Base-by-base conservation (phyloP, 2,888 invertebrate genomes). In the Cephus rjabovi region DNA sequence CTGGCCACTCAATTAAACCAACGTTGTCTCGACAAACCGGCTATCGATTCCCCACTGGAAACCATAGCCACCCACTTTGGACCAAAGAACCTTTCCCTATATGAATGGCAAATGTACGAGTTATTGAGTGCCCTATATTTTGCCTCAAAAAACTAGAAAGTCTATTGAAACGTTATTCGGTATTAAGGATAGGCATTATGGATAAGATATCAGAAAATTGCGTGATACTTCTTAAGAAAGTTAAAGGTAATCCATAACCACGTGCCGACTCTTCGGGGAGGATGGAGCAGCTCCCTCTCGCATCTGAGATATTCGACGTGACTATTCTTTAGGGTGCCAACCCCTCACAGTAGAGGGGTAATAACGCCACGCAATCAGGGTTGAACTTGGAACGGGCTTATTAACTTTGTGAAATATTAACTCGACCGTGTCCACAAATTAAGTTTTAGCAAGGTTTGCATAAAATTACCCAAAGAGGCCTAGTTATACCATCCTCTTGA, bases 1-100 rank as follows among this genome's bases (percentile, higher is more conserved):
- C 81, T 82, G 83, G 84, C 80, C 86, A 82, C 84, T 86, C 86
- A 83, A 87, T 87, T 84, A 85, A 86, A 85, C 81, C 83, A 82
- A 82, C 86, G 83, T 81, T 84, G 79, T 78, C 82, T 78, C 78
- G 79, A 79, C 81, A 81, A 81, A 81, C 75, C 77, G 81, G 78
- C 76, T 80, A 79, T 78, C 83, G 77, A 81, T 81, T 80, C 12
- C 70, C 74, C 69, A 76, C 34, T 33, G 15, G 35, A 69, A 56
- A 56, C 56, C 56, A 56, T 56, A 56, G 56, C 56, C 56, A 56
- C 56, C 23, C 56, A 56, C 23, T 56, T 56, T 56, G 23, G 56
- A 56, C 23, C 56, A 56, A 23, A 56, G 23, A 56, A 23, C 23
- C 2, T 56, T 9, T 9, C 23, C 56, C 40, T 40, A 1, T 56